Conservation (phyloP, 1,140 invertebrate species). For the Eurosta solidaginis region DNA sequence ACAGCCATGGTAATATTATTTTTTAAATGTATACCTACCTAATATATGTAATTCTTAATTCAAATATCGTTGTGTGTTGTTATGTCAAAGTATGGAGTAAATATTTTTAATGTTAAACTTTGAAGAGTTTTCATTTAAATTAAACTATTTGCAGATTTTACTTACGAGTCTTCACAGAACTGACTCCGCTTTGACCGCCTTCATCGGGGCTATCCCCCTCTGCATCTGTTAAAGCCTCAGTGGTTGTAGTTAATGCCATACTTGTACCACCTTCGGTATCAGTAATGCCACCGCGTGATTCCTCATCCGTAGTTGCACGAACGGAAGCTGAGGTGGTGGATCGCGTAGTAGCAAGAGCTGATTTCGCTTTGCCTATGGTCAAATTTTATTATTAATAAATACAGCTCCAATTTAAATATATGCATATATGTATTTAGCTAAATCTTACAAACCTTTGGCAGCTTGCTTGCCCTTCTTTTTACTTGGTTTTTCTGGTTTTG, state of each 20-base stretch:
- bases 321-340: background rate
- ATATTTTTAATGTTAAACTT: too few species aligned
- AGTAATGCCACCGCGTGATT: background rate
- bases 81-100: too few species aligned
- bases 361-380: background rate
- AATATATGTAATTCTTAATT: too few species aligned
- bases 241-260: background rate
- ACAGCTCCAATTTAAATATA: background rate
- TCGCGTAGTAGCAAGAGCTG: background rate
- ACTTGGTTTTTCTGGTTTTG: constrained; percentile 46
- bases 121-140: background rate
- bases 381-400: background rate
- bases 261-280: background rate
- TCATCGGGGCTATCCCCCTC: background rate
- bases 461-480: constrained; percentile 48
- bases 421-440: background rate
- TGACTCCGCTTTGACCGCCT: background rate
- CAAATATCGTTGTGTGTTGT: too few species aligned
- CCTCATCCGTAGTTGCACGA: background rate
- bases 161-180: background rate
- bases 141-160: background rate
- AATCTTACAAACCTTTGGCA: background rate
- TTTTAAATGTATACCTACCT: too few species aligned
- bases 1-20: too few species aligned
- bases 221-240: background rate